phyloP scores from a whole-genome alignment of 2,113 vertebrate species.

The Ifrita kowaldi region DNA sequence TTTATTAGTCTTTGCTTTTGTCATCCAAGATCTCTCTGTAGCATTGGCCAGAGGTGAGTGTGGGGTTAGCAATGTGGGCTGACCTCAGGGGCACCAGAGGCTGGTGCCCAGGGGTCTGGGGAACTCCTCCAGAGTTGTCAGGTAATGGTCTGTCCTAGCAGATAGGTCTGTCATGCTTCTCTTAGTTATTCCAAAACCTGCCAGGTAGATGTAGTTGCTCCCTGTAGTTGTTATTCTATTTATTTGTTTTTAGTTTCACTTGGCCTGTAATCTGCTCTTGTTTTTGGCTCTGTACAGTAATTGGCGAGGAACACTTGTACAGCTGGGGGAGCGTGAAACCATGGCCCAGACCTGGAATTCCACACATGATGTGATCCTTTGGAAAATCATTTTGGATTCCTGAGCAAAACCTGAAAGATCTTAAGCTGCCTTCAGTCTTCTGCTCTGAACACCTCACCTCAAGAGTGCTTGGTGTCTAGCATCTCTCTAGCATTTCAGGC shows the following conservation, averaged over 20 bases:
- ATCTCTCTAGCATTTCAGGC: background rate
- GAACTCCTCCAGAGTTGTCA: background rate
- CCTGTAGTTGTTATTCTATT: too few relatives aligned
- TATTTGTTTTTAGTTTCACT: background rate
- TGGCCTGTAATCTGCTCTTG: background rate
- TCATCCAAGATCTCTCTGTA: background rate
- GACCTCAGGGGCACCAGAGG: rapidly evolving
- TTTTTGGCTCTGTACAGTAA: background rate
- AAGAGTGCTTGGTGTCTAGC: too few relatives aligned
- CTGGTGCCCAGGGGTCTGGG: background rate
- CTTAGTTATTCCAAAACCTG: background rate
- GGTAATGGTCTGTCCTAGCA: background rate
- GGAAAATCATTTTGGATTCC: background rate
- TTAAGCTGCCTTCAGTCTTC: background rate
- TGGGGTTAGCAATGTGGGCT: background rate
- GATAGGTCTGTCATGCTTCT: background rate
- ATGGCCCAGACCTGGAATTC: background rate
- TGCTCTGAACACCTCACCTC: background rate
- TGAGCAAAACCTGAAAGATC: background rate
- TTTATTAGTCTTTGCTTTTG: background rate
- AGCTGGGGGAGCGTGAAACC: background rate
- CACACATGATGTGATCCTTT: rapidly evolving
- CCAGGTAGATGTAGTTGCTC: background rate
- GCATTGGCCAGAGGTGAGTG: too few relatives aligned
- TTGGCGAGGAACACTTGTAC: background rate